Conservation (phyloP, 2,113 vertebrate genomes). For the Zootoca vivipara region DNA sequence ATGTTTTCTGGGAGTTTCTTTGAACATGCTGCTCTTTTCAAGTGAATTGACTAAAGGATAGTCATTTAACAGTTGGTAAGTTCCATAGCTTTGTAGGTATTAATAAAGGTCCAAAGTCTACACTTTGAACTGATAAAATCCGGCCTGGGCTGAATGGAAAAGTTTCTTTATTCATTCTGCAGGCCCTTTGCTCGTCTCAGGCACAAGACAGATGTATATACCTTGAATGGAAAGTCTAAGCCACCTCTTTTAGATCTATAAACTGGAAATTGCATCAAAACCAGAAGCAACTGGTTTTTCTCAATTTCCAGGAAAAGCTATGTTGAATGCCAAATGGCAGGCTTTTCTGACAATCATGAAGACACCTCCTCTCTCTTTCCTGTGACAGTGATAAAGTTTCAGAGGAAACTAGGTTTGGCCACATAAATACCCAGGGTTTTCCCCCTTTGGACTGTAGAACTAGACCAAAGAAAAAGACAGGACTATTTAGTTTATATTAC, state of each 20-base stretch:
- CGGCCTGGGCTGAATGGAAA: conserved; percentile 16
- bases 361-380: background rate
- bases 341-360: background rate
- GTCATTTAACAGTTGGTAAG: conserved; percentile 54
- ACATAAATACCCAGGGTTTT: background rate
- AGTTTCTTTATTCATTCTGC: conserved; percentile 31
- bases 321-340: background rate
- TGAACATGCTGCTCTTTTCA: conserved; percentile 42
- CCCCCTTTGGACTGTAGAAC: background rate
- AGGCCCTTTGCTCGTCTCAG: conserved; percentile 4
- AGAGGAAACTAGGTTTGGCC: background rate
- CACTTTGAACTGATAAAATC: conserved; percentile 21
- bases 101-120: conserved; percentile 54
- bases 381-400: background rate
- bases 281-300: background rate
- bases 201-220: background rate
- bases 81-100: conserved; percentile 50
- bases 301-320: background rate
- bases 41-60: conserved; percentile 41
- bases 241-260: background rate
- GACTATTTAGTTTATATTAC: background rate
- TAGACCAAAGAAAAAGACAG: background rate
- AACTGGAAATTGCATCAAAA: background rate
- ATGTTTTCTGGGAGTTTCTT: background rate
- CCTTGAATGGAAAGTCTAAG: conserved; percentile 1